Conservation (phyloP, 2,888 invertebrate genomes). For the Eulithis testata region DNA sequence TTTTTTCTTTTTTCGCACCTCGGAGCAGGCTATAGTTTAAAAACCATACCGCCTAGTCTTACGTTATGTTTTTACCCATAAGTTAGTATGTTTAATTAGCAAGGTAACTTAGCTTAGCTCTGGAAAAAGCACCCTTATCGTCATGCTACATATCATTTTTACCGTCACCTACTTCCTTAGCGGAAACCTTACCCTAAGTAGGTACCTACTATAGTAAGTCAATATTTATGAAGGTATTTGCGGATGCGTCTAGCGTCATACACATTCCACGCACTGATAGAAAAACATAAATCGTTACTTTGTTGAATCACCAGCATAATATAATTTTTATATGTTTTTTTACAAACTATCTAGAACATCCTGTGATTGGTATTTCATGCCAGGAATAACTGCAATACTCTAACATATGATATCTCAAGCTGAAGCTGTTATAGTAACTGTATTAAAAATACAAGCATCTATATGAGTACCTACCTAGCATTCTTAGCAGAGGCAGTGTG, state of each 20-base stretch:
- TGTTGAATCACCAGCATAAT: not conserved
- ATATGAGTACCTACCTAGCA: too few relatives aligned
- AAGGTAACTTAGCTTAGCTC: too few relatives aligned
- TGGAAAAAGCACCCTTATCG: too few relatives aligned
- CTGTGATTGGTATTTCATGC: not conserved
- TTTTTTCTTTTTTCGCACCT: too few relatives aligned
- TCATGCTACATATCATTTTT: slow-evolving; percentile 3
- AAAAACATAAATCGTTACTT: slow-evolving; percentile 26
- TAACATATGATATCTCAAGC: not conserved
- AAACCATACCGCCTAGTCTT: too few relatives aligned
- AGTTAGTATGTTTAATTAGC: too few relatives aligned
- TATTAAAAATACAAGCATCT: too few relatives aligned
- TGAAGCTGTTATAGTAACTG: too few relatives aligned
- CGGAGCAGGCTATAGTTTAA: too few relatives aligned
- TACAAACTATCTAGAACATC: not conserved
- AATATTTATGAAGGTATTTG: slow-evolving; percentile 31
- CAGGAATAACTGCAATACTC: not conserved
- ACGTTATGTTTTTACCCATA: too few relatives aligned
- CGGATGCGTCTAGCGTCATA: slow-evolving; percentile 29
- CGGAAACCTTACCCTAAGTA: not conserved
- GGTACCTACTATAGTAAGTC: slow-evolving; percentile 18
- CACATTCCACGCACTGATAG: slow-evolving; percentile 21
- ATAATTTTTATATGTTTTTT: slow-evolving; percentile 1
- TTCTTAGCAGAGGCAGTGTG: too few relatives aligned
- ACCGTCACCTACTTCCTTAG: slow-evolving; percentile 6